Base-by-base conservation (phyloP, 2,797 vertebrate genomes). In the Oreonectes daqikongensis region DNA sequence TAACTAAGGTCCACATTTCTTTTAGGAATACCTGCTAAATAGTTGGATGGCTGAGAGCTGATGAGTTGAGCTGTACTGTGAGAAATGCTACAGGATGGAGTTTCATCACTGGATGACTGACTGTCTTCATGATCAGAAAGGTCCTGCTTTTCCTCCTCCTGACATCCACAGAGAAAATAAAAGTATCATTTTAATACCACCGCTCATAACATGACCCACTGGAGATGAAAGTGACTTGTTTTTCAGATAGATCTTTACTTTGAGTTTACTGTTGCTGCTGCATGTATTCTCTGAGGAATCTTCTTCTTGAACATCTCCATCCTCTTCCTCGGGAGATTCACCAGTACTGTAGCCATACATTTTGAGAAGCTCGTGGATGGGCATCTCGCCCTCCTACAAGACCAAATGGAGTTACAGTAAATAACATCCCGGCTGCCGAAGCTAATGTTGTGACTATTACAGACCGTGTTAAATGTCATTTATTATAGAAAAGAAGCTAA, bases 321-420 rank as follows among this genome's bases (percentile, higher is more conserved):
- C 85, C 1, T 84, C 96, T 68, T 96, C 96, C 73, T 96, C 96
- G 65, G 95, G 93, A 65, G 94, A 95, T 59, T 95, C 93, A 79
- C 92, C 90, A n/a, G 93, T 91, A 2, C 94, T 94, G 67, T 99
- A 99, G 79, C 98, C 97, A 1, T 99, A 99, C 70, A 97, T 91
- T 84, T 94, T 97, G 69, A 99, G 91, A 55, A 99, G 93, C 86
- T 98, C 96, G 80, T 98, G 94, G 87, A 99, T 98, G 64, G 98
- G 97, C 97, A 99, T 99, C 72, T 97, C 96, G 0, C 97, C 95
- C 79, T 99, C 97, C 98, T 99, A 82, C 32, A 75, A 72, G 67
- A 67, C 22, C 64, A 12, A 77, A 63, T 17, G 30, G 10, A 59
- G 18, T 30, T 20, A n/a, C 11, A 18, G 11, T 46, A 30, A 38